These are phyloP conservation scores for Drosophila kanekoi DNA, from an alignment of 2,888 invertebrate species.

Conservation along the genomic window DNA sequence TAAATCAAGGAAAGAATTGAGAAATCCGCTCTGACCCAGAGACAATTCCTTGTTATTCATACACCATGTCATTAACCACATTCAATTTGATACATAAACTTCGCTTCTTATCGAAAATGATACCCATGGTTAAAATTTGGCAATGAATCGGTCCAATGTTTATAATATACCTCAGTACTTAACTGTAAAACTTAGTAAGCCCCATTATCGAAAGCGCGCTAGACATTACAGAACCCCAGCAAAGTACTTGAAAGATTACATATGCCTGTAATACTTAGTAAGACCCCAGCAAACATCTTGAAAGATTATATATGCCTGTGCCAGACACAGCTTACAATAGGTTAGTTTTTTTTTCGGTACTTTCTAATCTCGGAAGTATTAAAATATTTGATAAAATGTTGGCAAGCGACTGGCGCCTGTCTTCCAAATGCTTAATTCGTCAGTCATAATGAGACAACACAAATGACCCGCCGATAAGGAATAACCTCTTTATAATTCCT, in stretches of 20 bases:
- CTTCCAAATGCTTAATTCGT: neutral
- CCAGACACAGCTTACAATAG: neutral
- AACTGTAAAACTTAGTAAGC: neutral
- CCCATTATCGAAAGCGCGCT: neutral
- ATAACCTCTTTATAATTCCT: conserved; percentile 30
- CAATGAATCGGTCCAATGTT: too few species aligned
- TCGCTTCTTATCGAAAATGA: too few species aligned
- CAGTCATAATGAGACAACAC: conserved; percentile 45
- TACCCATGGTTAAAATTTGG: too few species aligned
- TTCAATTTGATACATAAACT: too few species aligned
- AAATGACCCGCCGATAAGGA: conserved; percentile 35
- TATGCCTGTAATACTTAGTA: neutral
- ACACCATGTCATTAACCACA: too few species aligned
- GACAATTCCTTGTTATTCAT: too few species aligned
- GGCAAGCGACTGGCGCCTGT: neutral
- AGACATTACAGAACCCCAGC: conserved; percentile 15
- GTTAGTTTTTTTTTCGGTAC: neutral
- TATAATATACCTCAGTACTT: too few species aligned
- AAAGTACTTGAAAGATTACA: conserved; percentile 41
- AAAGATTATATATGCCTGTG: conserved; percentile 33
- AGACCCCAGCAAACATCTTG: conserved; percentile 25
- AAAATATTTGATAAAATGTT: conserved; percentile 18
- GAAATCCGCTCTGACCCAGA: too few species aligned
- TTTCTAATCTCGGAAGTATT: neutral
- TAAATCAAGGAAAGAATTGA: too few species aligned